A percentile compares a stretch with the other conserved stretches of the same genome.
These are phyloP conservation scores for Cydia pomonella DNA, from an alignment of 1,140 invertebrate genomes.

Conservation along the genomic window DNA sequence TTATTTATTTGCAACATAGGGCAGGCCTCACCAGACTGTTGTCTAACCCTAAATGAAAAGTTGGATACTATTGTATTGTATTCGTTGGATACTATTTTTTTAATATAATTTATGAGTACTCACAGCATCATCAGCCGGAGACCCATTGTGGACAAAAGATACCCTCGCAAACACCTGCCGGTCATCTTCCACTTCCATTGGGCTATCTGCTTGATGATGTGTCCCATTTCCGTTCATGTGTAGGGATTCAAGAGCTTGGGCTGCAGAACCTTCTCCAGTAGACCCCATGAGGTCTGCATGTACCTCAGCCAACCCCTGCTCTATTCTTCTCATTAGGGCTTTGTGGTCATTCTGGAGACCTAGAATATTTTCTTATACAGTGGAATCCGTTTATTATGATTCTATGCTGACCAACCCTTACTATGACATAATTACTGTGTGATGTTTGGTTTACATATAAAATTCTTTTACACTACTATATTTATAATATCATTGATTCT, in stretches of 20 bases:
- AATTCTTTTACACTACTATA: too few species aligned
- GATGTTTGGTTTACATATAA: too few species aligned
- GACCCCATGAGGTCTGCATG: conserved; percentile 69
- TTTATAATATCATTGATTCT: too few species aligned
- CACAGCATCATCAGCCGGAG: conserved; percentile 90
- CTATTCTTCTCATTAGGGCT: conserved; percentile 91
- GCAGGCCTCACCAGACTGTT: too few species aligned
- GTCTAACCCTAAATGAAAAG: too few species aligned
- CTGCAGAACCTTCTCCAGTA: conserved; percentile 43
- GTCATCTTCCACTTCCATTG: conserved; percentile 13
- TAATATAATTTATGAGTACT: too few species aligned
- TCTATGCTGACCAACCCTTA: too few species aligned
- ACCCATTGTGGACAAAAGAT: conserved; percentile 87
- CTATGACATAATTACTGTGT: too few species aligned
- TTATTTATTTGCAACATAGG: too few species aligned
- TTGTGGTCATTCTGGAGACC: conserved; percentile 96
- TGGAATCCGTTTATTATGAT: too few species aligned
- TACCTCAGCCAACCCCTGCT: conserved; percentile 84
- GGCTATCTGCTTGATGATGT: conserved; percentile 30
- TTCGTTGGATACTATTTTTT: too few species aligned
- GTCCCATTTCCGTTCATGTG: conserved; percentile 41
- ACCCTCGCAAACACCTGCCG: conserved; percentile 86
- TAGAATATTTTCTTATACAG: conserved; percentile 64
- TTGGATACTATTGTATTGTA: too few species aligned
- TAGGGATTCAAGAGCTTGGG: conserved; percentile 35